Conservation (phyloP, 2,888 invertebrate species). For the Linnaemya tessellans region DNA sequence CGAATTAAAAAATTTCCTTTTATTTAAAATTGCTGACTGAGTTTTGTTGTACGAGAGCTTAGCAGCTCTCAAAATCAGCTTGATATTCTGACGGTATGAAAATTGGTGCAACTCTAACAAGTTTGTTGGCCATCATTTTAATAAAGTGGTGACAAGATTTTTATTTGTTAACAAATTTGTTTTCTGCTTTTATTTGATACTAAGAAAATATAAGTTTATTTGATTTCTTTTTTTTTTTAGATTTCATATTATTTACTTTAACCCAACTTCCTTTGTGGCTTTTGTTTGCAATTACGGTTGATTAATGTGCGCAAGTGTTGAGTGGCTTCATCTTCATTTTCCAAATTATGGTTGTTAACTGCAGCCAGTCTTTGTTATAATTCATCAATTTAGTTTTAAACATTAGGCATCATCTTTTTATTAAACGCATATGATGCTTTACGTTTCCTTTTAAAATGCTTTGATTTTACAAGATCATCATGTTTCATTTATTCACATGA, state of each 20-base stretch:
- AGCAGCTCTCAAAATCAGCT: slow-evolving; percentile 49
- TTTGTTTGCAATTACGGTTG: slow-evolving; percentile 60
- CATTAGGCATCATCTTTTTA: slow-evolving; percentile 46
- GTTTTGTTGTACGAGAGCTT: slow-evolving; percentile 48
- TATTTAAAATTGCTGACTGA: slow-evolving; percentile 26
- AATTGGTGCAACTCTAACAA: slow-evolving; percentile 60
- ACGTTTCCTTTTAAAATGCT: slow-evolving; percentile 15
- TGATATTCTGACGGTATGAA: slow-evolving; percentile 34
- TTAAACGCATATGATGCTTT: background rate
- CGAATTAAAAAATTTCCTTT: slow-evolving; percentile 65
- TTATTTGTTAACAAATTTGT: slow-evolving; percentile 42
- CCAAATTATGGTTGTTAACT: slow-evolving; percentile 53
- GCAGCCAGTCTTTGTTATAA: slow-evolving; percentile 50
- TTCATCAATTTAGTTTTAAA: slow-evolving; percentile 52
- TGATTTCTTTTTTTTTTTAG: background rate
- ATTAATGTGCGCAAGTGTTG: slow-evolving; percentile 72
- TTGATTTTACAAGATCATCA: slow-evolving; percentile 40
- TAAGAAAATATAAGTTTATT: background rate
- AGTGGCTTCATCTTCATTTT: slow-evolving; percentile 68
- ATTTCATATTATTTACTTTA: slow-evolving; percentile 19
- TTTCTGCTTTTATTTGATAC: background rate
- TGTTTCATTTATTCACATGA: slow-evolving; percentile 57
- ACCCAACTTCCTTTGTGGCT: slow-evolving; percentile 20
- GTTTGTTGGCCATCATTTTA: slow-evolving; percentile 67
- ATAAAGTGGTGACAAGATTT: slow-evolving; percentile 71